These are phyloP conservation scores for Rhinichthys klamathensis DNA, from an alignment of 2,113 vertebrate species.

Conservation along the genomic window DNA sequence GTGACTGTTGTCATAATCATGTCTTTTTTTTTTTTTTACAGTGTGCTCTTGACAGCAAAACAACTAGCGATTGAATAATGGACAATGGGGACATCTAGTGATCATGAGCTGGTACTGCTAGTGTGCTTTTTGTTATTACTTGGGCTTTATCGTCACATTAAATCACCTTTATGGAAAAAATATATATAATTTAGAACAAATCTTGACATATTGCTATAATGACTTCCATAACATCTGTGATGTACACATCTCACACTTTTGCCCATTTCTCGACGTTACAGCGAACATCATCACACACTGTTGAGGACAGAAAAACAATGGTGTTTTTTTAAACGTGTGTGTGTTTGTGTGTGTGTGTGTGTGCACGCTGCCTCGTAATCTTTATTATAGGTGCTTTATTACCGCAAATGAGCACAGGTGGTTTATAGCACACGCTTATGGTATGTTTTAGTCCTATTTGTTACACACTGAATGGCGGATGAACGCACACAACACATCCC, in stretches of 20 bases:
- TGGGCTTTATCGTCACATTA: not conserved
- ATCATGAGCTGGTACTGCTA: not conserved
- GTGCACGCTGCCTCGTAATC: not conserved
- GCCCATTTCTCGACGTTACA: not conserved
- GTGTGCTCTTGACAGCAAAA: not conserved
- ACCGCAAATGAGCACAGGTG: too few species aligned
- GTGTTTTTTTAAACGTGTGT: not conserved
- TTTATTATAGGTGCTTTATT: not conserved
- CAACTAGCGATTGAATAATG: not conserved
- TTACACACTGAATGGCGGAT: conserved; percentile 56
- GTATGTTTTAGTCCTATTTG: conserved; percentile 37
- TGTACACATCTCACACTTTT: not conserved
- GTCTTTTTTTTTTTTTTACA: too few species aligned
- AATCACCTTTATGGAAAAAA: not conserved
- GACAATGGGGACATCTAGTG: not conserved
- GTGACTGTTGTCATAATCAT: too few species aligned
- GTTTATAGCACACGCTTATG: not conserved
- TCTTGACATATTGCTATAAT: not conserved
- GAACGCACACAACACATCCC: conserved; percentile 25
- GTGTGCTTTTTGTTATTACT: not conserved
- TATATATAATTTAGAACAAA: not conserved
- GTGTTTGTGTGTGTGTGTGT: not conserved
- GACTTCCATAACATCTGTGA: not conserved
- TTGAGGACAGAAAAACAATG: not conserved
- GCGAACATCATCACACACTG: not conserved